These are phyloP conservation scores for Scomber colias DNA, from an alignment of 2,113 vertebrate genomes.

Conservation along the genomic window DNA sequence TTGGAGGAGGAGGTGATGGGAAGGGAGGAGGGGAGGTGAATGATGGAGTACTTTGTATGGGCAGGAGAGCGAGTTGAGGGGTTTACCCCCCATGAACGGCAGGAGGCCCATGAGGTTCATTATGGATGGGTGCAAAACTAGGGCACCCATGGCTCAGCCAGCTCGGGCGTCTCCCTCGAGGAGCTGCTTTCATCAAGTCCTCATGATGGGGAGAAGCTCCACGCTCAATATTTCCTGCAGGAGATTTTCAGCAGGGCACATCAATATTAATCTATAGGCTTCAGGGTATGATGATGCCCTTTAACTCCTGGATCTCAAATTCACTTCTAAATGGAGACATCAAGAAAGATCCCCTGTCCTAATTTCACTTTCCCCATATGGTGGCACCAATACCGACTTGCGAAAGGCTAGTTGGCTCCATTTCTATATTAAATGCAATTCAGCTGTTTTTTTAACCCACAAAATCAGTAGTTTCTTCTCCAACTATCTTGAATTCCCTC, in stretches of 20 bases:
- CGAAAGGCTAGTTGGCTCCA: conserved; percentile 45
- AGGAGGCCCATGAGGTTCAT: conserved; percentile 29
- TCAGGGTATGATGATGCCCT: conserved; percentile 44
- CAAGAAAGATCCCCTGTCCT: conserved; percentile 35
- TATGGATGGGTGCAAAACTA: conserved; percentile 43
- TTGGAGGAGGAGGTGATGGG: conserved; percentile 14
- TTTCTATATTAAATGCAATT: conserved; percentile 59
- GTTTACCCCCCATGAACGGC: background rate
- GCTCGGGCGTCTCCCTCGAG: background rate
- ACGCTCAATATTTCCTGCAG: conserved; percentile 37
- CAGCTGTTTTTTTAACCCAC: conserved; percentile 28
- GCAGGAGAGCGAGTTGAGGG: conserved; percentile 7
- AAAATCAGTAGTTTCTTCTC: conserved; percentile 51
- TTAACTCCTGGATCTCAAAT: conserved; percentile 44
- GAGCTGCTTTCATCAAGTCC: conserved; percentile 46
- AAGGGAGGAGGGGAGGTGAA: conserved; percentile 29
- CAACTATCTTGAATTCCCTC: conserved; percentile 57
- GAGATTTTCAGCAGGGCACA: conserved; percentile 39
- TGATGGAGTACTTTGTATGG: conserved; percentile 58
- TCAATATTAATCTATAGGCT: conserved; percentile 62
- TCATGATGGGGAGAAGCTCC: conserved; percentile 22
- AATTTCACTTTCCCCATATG: conserved; percentile 49
- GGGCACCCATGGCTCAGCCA: conserved; percentile 27
- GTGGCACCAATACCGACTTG: conserved; percentile 32
- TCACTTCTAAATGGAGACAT: conserved; percentile 48